Evolutionary conservation across 2,797 vertebrate genomes (phyloP), one percentile per base, ranked within the genome.

Genomic region (Xerus rutilus): DNA sequence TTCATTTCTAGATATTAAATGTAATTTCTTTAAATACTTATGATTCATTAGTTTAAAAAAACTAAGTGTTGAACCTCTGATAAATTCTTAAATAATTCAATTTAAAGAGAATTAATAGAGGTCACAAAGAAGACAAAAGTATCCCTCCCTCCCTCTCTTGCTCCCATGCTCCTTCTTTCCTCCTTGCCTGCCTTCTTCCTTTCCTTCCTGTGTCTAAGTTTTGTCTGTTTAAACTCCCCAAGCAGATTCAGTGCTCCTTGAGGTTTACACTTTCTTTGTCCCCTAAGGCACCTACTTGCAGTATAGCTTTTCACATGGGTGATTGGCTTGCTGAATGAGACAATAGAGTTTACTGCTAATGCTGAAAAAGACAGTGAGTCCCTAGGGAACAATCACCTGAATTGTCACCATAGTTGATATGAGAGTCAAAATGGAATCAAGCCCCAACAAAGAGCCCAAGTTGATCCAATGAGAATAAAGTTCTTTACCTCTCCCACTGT

Each of bases 71-170:
- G 43, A 83, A 14, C 10, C 14, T n/a, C 28, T 52, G 65, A 77
- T 93, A 89, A 83, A 73, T 95, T 70, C 12, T 83, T 83, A 49
- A 81, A 43, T 9, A 91, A 93, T 86, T 83, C 45, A 70, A 18
- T 70, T 67, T 89, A 47, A 82, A 92, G 93, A 67, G 45, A 85
- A 54, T 78, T 49, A 86, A 57, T 15, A 64, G 57, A 43, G 69
- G 72, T 76, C 65, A 65, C n/a, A 35, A 77, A 20, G 30, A 89
- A 28, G 82, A 52, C 30, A 77, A 67, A 83, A 78, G 49, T 62
- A 25, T 23, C 8, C 12, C 72, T 25, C 39, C 3, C 30, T 39
- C 39, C 35, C 25, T 73, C 14, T 3, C 57, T 23, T 7, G 32
- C 43, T 52, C 15, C 11, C 10, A 20, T 64, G 15, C 39, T 4